Conservation (phyloP, 2,113 vertebrate genomes). For the Anhinga rufa region DNA sequence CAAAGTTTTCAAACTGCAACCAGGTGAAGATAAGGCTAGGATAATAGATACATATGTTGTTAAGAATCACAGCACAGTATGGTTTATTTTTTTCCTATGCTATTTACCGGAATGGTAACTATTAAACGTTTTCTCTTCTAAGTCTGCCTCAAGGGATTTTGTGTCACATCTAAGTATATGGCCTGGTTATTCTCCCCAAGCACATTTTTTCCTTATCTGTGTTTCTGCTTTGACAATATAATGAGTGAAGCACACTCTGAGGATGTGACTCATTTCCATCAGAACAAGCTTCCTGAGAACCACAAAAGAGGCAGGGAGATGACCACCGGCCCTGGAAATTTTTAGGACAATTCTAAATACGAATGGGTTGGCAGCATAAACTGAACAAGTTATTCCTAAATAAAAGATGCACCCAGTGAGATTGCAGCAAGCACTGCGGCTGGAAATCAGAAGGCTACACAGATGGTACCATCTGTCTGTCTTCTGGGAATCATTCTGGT, state of each 20-base stretch:
- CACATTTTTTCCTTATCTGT: not conserved
- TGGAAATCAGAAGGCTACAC: not conserved
- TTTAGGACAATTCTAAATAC: not conserved
- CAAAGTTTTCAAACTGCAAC: not conserved
- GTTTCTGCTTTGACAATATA: not conserved
- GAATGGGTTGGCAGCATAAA: not conserved
- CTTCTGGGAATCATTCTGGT: not conserved
- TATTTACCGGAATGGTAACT: not conserved
- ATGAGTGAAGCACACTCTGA: not conserved
- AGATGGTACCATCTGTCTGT: not conserved
- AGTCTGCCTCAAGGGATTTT: not conserved
- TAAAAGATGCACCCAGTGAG: not conserved
- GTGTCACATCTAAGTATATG: not conserved
- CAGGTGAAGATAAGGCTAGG: not conserved
- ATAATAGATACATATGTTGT: not conserved
- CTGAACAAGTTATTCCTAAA: not conserved
- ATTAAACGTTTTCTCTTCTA: not conserved
- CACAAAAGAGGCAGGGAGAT: not conserved
- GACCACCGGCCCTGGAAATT: not conserved
- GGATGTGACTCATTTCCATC: constrained; percentile 26
- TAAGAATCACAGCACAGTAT: not conserved
- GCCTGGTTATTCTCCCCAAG: not conserved
- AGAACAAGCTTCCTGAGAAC: not conserved
- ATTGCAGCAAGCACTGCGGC: not conserved
- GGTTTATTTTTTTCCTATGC: not conserved